Percentiles rank a stretch among this genome's conserved stretches.
Conservation (phyloP, 2,888 invertebrate genomes). For the Liopterus haemorrhoidalis region DNA sequence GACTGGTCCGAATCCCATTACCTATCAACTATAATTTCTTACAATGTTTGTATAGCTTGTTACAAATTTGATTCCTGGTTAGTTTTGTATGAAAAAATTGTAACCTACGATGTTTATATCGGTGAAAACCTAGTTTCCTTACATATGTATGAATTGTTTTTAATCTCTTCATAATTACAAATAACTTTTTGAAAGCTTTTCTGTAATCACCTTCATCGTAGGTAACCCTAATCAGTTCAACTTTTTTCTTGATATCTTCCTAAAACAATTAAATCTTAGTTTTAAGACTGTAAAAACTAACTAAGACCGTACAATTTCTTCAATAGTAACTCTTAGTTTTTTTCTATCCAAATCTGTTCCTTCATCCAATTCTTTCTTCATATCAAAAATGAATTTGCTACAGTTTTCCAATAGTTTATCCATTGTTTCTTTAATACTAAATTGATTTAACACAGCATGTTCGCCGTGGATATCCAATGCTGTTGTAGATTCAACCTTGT, state of each 20-base stretch:
- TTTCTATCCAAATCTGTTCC: slow-evolving; percentile 39
- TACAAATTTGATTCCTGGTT: too few species aligned
- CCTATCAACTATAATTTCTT: too few species aligned
- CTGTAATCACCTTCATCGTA: slow-evolving; percentile 25
- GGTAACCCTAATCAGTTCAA: slow-evolving; percentile 14
- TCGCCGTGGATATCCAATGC: slow-evolving; percentile 33
- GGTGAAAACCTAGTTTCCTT: neutral
- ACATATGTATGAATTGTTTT: slow-evolving; percentile 15
- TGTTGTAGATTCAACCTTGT: slow-evolving; percentile 38
- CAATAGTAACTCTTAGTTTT: slow-evolving; percentile 34
- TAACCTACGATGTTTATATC: too few species aligned
- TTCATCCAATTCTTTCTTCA: slow-evolving; percentile 34
- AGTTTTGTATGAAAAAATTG: too few species aligned
- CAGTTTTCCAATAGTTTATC: slow-evolving; percentile 39
- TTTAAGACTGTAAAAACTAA: neutral
- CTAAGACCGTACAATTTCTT: slow-evolving; percentile 36
- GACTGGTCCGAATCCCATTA: too few species aligned
- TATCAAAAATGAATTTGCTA: slow-evolving; percentile 44
- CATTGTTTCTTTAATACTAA: slow-evolving; percentile 40
- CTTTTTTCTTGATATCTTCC: slow-evolving; percentile 32
- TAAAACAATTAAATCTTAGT: slow-evolving; percentile 23
- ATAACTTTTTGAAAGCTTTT: slow-evolving; percentile 36
- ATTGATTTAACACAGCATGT: slow-evolving; percentile 34
- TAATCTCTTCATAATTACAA: slow-evolving; percentile 35
- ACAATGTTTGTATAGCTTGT: too few species aligned